Base-by-base conservation (phyloP, 2,113 vertebrate species). In the Dermatemys mawii region DNA sequence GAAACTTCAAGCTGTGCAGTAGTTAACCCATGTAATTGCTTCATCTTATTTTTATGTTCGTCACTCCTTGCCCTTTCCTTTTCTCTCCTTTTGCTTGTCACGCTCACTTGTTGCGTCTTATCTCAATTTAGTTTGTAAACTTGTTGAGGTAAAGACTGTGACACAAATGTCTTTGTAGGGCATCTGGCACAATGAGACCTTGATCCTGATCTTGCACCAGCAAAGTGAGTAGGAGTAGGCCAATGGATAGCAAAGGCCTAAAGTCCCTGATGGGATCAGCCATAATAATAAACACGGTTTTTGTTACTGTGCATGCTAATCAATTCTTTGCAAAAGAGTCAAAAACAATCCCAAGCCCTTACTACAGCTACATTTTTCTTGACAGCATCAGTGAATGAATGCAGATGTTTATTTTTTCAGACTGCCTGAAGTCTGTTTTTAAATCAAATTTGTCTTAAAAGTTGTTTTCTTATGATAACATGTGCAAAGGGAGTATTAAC, bases 391-490 rank as follows among this genome's bases (percentile, higher is more conserved):
- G 9, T 70, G n/a, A 70, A 38, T 70, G 63, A 70, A 38, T 70
- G n/a, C n/a, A 70, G 60, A 67, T 67, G 60, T 70, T 38, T 70
- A 21, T 38, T 70, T 70, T 70, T 38, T 38, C 63, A 70, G 63
- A 70, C 63, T 38, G 17, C 7, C 63, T 67, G 63, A 67, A 67
- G 35, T 67, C 63, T 67, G 35, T 67, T 67, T 67, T n/a, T n/a
- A n/a, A n/a, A n/a, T 67, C 63, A 67, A 38, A 67, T 67, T n/a
- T 10, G 63, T 38, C 35, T 70, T 70, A 21, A 21, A n/a, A 67
- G 35, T 70, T 67, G 63, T 67, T 21, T 29, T 78, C 0, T 26
- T 67, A 14, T 24, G 8, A 70, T 44, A 79, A 22, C 0, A 1
- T 5, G 2, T 2, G 2, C 22, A 80, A 50, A 79, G 11, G 26